Evolutionary conservation across 2,888 invertebrate species (phyloP).

Genomic region (Spisula solida): DNA sequence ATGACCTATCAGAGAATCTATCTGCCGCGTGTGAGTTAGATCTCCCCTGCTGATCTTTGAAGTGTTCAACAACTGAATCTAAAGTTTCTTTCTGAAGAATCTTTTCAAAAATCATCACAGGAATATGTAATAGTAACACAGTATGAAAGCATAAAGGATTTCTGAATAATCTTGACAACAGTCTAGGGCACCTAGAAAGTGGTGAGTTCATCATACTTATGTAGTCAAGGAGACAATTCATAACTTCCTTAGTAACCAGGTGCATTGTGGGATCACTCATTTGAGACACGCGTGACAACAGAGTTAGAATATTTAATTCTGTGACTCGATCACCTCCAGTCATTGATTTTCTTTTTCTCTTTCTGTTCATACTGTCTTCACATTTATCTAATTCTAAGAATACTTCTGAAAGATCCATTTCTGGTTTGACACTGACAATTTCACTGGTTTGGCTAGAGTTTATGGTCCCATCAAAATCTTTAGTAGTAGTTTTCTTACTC

Average conservation of each 20-base stretch:
- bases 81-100: conserved; percentile 68
- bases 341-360: not conserved
- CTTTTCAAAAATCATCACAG: conserved; percentile 75
- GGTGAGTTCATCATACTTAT: conserved; percentile 74
- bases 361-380: not conserved
- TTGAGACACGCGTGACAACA: conserved; percentile 83
- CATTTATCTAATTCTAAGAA: conserved; percentile 1
- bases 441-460: not conserved
- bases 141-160: conserved; percentile 82
- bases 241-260: conserved; percentile 72
- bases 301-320: conserved; percentile 80
- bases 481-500: not conserved
- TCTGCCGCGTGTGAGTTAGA: conserved; percentile 26
- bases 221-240: conserved; percentile 80
- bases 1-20: conserved; percentile 49
- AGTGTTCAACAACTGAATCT: not conserved
- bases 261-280: conserved; percentile 78
- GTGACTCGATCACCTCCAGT: conserved; percentile 6
- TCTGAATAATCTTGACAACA: conserved; percentile 79
- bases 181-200: conserved; percentile 75
- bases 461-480: not conserved
- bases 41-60: conserved; percentile 5
- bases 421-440: not conserved
- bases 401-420: not conserved
- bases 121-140: conserved; percentile 76